Percentiles rank a stretch among this genome's conserved stretches.
phyloP scores from a whole-genome alignment of 2,797 vertebrate genomes.

The Distichodus sexfasciatus region DNA sequence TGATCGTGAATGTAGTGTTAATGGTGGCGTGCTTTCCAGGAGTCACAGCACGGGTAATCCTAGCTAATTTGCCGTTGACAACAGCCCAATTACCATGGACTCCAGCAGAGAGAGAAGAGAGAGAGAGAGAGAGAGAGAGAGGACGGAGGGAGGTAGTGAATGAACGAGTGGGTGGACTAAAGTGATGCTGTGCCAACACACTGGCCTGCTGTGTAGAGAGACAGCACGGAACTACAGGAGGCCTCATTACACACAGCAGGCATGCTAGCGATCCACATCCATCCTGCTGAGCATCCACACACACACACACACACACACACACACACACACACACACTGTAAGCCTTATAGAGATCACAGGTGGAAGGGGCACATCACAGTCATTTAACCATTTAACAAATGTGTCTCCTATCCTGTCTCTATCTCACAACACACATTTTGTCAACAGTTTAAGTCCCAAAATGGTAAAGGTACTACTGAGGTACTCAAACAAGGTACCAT shows the following conservation, averaged over 20 bases:
- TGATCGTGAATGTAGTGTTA: not conserved
- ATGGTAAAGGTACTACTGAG: too few relatives aligned
- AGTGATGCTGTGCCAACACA: constrained; percentile 60
- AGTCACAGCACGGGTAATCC: constrained; percentile 68
- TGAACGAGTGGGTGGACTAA: constrained; percentile 51
- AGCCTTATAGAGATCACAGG: constrained; percentile 5
- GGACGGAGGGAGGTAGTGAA: not conserved
- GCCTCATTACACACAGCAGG: constrained; percentile 80
- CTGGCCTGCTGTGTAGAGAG: constrained; percentile 67
- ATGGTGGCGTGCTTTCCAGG: constrained; percentile 56
- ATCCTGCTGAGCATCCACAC: constrained; percentile 11
- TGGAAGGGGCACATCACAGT: constrained; percentile 17
- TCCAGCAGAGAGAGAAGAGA: constrained; percentile 58
- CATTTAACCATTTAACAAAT: constrained; percentile 40
- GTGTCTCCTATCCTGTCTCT: not conserved
- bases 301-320: constrained; percentile 36
- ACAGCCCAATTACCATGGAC: constrained; percentile 72
- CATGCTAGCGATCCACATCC: constrained; percentile 56
- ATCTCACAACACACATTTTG: constrained; percentile 10
- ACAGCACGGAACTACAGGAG: constrained; percentile 69
- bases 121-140: not conserved
- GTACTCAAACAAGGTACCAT: too few relatives aligned
- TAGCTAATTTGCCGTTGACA: constrained; percentile 76
- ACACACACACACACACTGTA: constrained; percentile 24
- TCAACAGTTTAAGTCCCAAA: too few relatives aligned